These are phyloP conservation scores for Nasonia giraulti DNA, from an alignment of 1,140 invertebrate species.

Conservation along the genomic window DNA sequence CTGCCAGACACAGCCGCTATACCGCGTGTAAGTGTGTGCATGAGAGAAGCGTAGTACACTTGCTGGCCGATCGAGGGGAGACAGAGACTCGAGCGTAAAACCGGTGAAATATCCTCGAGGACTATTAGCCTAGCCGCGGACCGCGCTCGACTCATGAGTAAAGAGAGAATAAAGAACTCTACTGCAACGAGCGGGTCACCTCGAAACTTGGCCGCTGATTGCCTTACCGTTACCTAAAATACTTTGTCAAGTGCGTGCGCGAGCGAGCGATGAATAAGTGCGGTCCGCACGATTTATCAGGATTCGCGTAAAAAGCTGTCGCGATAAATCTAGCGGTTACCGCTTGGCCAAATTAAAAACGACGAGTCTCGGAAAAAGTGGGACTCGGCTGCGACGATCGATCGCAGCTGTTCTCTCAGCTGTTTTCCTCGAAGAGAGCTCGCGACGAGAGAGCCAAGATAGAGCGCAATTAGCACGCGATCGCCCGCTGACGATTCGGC, in stretches of 20 bases:
- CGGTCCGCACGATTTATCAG: neutral
- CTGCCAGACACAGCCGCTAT: neutral
- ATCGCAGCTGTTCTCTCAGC: neutral
- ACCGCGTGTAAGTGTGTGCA: neutral
- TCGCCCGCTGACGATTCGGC: constrained; percentile 55
- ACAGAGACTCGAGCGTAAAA: constrained; percentile 34
- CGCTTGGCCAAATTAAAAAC: neutral
- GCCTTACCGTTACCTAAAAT: constrained; percentile 40
- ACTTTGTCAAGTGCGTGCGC: neutral
- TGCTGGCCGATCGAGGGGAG: neutral
- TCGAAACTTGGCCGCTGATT: constrained; percentile 55
- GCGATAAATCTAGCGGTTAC: neutral
- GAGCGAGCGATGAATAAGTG: neutral
- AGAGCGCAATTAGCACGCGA: constrained; percentile 62
- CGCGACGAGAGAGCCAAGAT: neutral
- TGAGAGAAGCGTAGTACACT: neutral
- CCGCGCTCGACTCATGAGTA: neutral
- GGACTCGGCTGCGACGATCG: neutral
- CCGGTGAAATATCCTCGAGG: constrained; percentile 54
- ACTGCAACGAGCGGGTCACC: constrained; percentile 43
- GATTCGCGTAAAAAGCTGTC: neutral
- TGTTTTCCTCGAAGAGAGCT: neutral
- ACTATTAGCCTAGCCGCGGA: neutral
- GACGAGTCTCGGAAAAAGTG: too few relatives aligned
- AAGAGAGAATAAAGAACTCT: neutral